These are phyloP conservation scores for Hesperia comma DNA, from an alignment of 2,888 invertebrate species.

Conservation along the genomic window DNA sequence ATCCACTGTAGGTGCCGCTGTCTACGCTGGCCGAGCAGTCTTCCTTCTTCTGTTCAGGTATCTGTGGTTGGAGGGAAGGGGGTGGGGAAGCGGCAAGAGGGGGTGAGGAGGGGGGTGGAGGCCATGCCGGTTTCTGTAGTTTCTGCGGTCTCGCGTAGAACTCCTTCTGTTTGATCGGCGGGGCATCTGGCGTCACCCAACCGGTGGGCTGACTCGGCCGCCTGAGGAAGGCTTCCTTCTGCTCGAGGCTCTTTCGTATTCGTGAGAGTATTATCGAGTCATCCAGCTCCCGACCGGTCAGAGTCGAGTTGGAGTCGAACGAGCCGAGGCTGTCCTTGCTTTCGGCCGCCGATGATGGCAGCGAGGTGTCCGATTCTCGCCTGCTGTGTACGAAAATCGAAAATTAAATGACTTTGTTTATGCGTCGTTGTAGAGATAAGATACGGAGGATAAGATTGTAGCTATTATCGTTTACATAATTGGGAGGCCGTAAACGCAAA, in stretches of 20 bases:
- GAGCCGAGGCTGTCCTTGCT: constrained; percentile 88
- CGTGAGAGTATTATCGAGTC: constrained; percentile 90
- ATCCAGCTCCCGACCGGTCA: constrained; percentile 87
- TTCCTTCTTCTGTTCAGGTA: constrained; percentile 67
- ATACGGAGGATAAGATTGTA: neutral
- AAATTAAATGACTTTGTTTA: neutral
- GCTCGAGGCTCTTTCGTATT: constrained; percentile 92
- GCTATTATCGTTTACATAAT: neutral
- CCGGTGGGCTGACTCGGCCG: constrained; percentile 88
- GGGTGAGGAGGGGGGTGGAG: constrained; percentile 81
- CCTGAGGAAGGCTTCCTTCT: constrained; percentile 94
- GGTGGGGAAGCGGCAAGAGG: constrained; percentile 86
- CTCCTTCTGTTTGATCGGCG: constrained; percentile 86
- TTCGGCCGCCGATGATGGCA: constrained; percentile 86
- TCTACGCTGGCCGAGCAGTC: constrained; percentile 77
- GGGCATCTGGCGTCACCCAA: constrained; percentile 81
- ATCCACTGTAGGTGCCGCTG: constrained; percentile 76
- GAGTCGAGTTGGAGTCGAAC: constrained; percentile 87
- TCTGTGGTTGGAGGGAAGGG: constrained; percentile 54
- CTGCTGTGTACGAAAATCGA: constrained; percentile 60
- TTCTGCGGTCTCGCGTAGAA: constrained; percentile 92
- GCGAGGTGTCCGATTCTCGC: constrained; percentile 85
- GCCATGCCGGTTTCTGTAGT: constrained; percentile 88
- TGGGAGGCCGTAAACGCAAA: neutral
- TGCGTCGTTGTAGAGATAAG: neutral